phyloP scores from a whole-genome alignment of 2,888 invertebrate species.

The Campoplex capitator region DNA sequence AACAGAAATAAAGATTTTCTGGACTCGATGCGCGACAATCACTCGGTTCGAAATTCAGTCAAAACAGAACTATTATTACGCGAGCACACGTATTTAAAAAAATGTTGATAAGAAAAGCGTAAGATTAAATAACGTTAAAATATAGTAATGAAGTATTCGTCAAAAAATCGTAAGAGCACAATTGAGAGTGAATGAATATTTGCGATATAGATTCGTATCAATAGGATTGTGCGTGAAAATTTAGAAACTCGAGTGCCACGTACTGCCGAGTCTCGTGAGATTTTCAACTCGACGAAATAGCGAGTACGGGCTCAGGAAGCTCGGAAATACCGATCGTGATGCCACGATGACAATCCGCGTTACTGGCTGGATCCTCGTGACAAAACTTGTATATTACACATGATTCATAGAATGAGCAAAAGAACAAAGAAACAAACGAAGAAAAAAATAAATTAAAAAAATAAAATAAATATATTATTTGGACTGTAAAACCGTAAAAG shows the following conservation, averaged over 20 bases:
- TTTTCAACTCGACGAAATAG: constrained; percentile 1
- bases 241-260: constrained; percentile 54
- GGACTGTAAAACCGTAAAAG: constrained; percentile 51
- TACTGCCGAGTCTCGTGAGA: constrained; percentile 10
- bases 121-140: constrained; percentile 24
- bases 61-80: constrained; percentile 2
- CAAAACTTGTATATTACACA: constrained; percentile 45
- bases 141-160: constrained; percentile 15
- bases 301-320: constrained; percentile 15
- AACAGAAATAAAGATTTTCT: not conserved
- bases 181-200: constrained; percentile 36
- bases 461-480: constrained; percentile 42
- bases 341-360: constrained; percentile 15
- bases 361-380: constrained; percentile 52
- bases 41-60: constrained; percentile 21
- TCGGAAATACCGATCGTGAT: constrained; percentile 27
- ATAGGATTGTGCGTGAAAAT: constrained; percentile 48
- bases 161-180: not conserved
- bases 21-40: constrained; percentile 28
- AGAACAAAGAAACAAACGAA: too few relatives aligned
- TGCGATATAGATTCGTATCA: constrained; percentile 23
- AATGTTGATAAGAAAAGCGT: constrained; percentile 26
- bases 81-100: constrained; percentile 12
- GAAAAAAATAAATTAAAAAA: not conserved
- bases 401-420: constrained; percentile 43